Conservation (phyloP, 1,140 invertebrate genomes). For the Temnothorax longispinosus region DNA sequence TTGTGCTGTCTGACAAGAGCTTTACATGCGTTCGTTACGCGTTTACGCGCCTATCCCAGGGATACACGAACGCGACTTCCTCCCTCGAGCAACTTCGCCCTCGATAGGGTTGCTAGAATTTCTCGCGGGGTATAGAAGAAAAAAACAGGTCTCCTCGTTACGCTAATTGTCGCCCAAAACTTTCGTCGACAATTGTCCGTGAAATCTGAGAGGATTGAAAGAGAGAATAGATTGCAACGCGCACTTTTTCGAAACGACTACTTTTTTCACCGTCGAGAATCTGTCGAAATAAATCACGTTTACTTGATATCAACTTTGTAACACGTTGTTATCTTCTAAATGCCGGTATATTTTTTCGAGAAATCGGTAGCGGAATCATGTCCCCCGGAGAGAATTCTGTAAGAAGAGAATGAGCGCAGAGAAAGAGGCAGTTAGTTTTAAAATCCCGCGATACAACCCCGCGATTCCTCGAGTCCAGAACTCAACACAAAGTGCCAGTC, state of each 20-base stretch:
- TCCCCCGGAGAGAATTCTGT: neutral
- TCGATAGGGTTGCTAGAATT: slow-evolving; percentile 71
- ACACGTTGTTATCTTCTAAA: neutral
- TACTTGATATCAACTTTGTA: neutral
- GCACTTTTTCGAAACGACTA: neutral
- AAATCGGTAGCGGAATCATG: neutral
- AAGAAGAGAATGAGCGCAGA: neutral
- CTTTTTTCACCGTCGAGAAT: neutral
- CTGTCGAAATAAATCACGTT: neutral
- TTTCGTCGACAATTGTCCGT: slow-evolving; percentile 18
- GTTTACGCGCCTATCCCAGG: slow-evolving; percentile 44
- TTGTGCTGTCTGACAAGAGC: neutral
- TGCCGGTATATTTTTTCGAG: neutral
- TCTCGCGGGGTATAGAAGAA: slow-evolving; percentile 49
- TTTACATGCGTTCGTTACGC: slow-evolving; percentile 22
- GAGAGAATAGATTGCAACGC: neutral
- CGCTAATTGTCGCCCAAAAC: slow-evolving; percentile 78
- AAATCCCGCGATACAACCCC: neutral
- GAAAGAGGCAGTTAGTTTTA: neutral
- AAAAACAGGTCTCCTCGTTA: slow-evolving; percentile 69
- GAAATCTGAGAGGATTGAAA: neutral
- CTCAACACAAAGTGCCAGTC: slow-evolving; percentile 8
- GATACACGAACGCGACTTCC: slow-evolving; percentile 32
- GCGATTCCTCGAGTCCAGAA: neutral
- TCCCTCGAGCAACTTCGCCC: slow-evolving; percentile 65